phyloP scores from a whole-genome alignment of 2,888 invertebrate genomes.

The Flabesymbios commensalis region DNA sequence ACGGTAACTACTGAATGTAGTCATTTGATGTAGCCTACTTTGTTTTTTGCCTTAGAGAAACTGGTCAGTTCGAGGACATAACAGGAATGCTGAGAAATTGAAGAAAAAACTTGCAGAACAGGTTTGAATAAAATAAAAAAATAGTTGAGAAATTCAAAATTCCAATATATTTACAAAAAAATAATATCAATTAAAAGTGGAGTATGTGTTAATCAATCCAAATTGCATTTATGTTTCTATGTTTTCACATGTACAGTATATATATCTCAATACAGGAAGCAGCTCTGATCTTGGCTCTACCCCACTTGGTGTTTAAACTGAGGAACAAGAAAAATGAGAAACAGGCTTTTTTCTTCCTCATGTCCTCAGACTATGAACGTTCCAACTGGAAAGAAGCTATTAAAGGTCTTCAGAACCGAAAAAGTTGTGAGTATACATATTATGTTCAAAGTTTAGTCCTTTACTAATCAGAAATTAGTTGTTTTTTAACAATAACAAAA shows the following conservation, averaged over 20 bases:
- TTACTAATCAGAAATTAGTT: no score
- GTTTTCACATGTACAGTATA: not conserved
- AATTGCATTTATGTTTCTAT: not conserved
- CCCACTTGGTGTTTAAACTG: slow-evolving; percentile 83
- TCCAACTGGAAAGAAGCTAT: slow-evolving; percentile 94
- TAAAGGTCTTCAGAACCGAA: slow-evolving; percentile 72
- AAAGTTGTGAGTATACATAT: not conserved
- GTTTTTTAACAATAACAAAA: no score
- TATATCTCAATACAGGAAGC: slow-evolving; percentile 72
- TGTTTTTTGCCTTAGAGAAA: slow-evolving; percentile 13
- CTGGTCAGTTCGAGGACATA: slow-evolving; percentile 30
- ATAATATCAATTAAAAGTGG: no score
- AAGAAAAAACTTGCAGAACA: slow-evolving; percentile 84
- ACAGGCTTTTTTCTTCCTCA: slow-evolving; percentile 76
- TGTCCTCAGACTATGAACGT: slow-evolving; percentile 91
- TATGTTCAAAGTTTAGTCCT: no score
- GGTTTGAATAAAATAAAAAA: slow-evolving; percentile 77
- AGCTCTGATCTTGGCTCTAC: slow-evolving; percentile 85
- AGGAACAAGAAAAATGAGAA: slow-evolving; percentile 64
- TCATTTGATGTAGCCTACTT: not conserved
- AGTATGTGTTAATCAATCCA: no score
- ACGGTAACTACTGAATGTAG: no score
- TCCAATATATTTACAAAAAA: not conserved
- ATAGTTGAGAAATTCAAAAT: slow-evolving; percentile 75
- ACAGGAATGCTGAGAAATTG: slow-evolving; percentile 71